Conservation (phyloP, 1,140 invertebrate species). For the Druon quercuslanigerum region DNA sequence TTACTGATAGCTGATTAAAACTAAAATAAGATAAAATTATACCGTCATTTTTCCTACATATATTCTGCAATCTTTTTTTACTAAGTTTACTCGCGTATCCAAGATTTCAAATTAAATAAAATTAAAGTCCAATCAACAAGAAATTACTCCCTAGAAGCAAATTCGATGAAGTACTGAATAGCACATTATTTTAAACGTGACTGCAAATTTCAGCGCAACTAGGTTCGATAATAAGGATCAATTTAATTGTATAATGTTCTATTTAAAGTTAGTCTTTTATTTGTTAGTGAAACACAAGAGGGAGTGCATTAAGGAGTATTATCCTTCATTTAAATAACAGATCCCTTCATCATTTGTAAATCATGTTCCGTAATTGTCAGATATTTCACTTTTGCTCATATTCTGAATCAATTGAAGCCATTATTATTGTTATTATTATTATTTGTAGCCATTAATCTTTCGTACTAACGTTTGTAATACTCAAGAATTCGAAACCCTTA, state of each 20-base stretch:
- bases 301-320: not conserved
- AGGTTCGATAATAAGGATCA: not conserved
- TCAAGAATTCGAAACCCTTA: not conserved
- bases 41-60: too few relatives aligned
- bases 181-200: not conserved
- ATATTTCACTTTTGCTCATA: conserved; percentile 1
- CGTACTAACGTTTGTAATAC: not conserved
- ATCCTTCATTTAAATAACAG: not conserved
- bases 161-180: not conserved
- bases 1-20: too few relatives aligned
- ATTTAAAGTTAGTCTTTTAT: not conserved
- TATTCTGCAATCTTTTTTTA: too few relatives aligned
- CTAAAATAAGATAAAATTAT: too few relatives aligned
- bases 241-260: not conserved
- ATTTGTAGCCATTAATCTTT: not conserved
- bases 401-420: not conserved
- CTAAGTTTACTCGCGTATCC: too few relatives aligned
- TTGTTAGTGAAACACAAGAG: not conserved
- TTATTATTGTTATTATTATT: not conserved
- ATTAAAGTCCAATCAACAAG: not conserved
- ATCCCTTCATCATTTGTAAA: not conserved
- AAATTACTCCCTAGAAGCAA: not conserved
- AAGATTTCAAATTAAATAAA: not conserved
- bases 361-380: conserved; percentile 16
- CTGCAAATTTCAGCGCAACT: not conserved